phyloP scores from a whole-genome alignment of 2,113 vertebrate species.

The Uria aalge region DNA sequence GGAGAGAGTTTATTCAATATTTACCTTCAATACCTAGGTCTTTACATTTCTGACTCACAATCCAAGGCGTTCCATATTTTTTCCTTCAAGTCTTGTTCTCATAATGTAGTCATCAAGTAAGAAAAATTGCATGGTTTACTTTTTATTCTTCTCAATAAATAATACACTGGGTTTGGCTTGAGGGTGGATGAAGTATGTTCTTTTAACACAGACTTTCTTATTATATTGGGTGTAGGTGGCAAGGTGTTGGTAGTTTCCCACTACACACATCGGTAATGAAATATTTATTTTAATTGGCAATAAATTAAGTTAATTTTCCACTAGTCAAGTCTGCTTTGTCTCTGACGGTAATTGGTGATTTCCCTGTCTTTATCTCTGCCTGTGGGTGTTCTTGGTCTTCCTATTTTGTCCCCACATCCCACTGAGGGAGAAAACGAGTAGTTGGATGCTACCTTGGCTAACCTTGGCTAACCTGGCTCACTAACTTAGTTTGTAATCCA shows the following conservation, averaged over 20 bases:
- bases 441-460: not conserved
- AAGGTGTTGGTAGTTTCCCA: not conserved
- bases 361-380: not conserved
- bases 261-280: not conserved
- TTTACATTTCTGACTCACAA: not conserved
- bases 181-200: not conserved
- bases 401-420: not conserved
- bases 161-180: not conserved
- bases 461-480: not conserved
- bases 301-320: not conserved
- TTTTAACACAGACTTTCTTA: not conserved
- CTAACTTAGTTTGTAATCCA: not conserved
- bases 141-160: not conserved
- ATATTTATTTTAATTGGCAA: not conserved
- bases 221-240: rapidly evolving
- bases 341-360: not conserved
- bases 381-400: not conserved
- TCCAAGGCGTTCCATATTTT: not conserved
- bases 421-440: not conserved
- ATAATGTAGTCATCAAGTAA: not conserved
- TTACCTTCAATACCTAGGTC: not conserved
- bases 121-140: not conserved
- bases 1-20: not conserved
- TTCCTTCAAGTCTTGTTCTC: not conserved
- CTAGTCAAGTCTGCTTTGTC: not conserved